Evolutionary conservation across 2,797 vertebrate species (phyloP), one percentile per base, ranked within the genome.

Genomic region (Ceyx erithaca): DNA sequence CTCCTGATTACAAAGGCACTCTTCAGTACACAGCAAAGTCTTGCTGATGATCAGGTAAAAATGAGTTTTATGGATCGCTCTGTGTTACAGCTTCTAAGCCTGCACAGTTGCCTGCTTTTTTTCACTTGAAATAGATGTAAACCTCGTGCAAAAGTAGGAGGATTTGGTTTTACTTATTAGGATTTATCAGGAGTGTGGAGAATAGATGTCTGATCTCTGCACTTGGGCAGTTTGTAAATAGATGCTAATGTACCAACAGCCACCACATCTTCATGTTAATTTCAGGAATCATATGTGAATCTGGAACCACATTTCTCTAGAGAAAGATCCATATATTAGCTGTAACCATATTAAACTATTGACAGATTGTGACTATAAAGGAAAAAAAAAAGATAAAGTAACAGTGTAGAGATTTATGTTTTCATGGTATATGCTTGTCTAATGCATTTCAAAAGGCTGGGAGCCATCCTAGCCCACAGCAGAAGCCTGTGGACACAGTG

Each of bases 401-500:
- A 46, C 41, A 46, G n/a, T 61, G 7, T 30, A 59, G 61, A 31
- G 43, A 41, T 61, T 61, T 83, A 31, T 59, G 3, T 76, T 31
- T 92, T 89, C 10, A 75, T 72, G 62, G 6, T 59, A 17, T 52
- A 9, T 80, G 17, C 35, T 85, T 90, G 9, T 33, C 43, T 80
- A 59, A 22, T 1, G 5, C 25, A 18, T 89, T 93, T 90, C 84
- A 80, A 93, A 85, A 86, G 10, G 40, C 79, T 89, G 57, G 66
- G 80, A 91, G 64, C 41, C 49, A 23, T 81, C 55, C 82, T 68
- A 73, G 77, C 55, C 59, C 5, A 1, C 16, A 20, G 43, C 91
- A n/a, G 51, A 70, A 93, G 64, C 70, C 45, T 23, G 55, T 48
- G 87, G 93, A 91, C 55, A 7, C 68, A 55, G 73, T n/a, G 78